phyloP scores from a whole-genome alignment of 1,140 invertebrate genomes.

The Cephus cinctus region DNA sequence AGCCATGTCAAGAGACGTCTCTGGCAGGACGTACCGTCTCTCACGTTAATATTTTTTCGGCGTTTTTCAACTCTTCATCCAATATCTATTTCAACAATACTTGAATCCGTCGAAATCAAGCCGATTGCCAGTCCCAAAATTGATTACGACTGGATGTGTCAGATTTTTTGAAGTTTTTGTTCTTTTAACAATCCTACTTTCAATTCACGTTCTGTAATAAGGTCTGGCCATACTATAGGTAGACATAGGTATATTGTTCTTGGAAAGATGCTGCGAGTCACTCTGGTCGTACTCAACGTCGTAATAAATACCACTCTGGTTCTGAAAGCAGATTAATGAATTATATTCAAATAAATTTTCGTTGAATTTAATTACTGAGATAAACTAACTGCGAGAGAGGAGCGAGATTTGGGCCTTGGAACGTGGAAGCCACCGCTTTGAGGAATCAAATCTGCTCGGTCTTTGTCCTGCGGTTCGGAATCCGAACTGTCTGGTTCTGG shows the following conservation, averaged over 20 bases:
- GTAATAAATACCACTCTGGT: conserved; percentile 85
- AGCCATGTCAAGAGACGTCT: no score
- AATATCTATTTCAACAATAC: no score
- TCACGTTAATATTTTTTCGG: no score
- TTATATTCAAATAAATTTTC: conserved; percentile 15
- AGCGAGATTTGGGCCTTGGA: conserved; percentile 76
- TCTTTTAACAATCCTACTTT: background rate
- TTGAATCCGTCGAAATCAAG: no score
- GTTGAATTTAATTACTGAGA: conserved; percentile 5
- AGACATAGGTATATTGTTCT: conserved; percentile 67
- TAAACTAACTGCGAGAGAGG: conserved; percentile 66
- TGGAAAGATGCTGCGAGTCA: conserved; percentile 59
- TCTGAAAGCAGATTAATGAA: conserved; percentile 56
- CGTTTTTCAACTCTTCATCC: background rate
- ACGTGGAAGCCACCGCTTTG: conserved; percentile 60
- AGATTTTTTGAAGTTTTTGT: background rate
- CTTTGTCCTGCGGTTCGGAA: conserved; percentile 64
- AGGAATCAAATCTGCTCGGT: conserved; percentile 70
- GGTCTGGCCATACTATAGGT: conserved; percentile 61
- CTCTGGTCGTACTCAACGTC: conserved; percentile 82
- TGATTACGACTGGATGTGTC: background rate
- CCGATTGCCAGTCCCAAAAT: no score
- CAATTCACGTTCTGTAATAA: conserved; percentile 49
- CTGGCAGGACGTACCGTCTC: no score
- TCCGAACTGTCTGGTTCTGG: conserved; percentile 58